Base-by-base conservation (phyloP, 2,113 vertebrate species). In the Brienomyrus brachyistius region DNA sequence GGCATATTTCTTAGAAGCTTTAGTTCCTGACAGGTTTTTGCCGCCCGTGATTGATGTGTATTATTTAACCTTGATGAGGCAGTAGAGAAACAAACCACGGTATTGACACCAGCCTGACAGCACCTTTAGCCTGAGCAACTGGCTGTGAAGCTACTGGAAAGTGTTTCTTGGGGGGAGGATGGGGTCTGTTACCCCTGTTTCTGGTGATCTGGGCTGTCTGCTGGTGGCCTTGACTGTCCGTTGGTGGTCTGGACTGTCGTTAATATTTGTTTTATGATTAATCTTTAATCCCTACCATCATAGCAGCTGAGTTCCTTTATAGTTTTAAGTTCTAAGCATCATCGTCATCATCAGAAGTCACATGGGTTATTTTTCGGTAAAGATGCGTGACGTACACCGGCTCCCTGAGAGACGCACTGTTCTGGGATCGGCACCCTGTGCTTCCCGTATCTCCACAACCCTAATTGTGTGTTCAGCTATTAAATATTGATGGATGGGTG, bases 41-140 rank as follows among this genome's bases (percentile, higher is more conserved):
- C 27, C 83, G 40, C 40, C 87, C 54, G 93, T 96, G 95, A 95
- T 95, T 96, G 95, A 96, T 96, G 94, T 93, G 94, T 95, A 94
- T 94, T 88, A 89, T 94, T 95, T 96, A 95, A 96, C 95, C 95
- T 96, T 96, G 95, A 96, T 96, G 94, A 95, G 93, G 93, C 94
- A 95, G 94, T 93, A 92, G 95, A 93, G 93, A 95, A 95, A 94
- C 94, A 96, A 95, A 95, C 95, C 95, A 94, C 90, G 88, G 92
- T 95, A 96, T 96, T 93, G 95, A 96, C 94, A 94, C 94, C 91
- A 93, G 92, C 90, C 93, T 93, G 94, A 94, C 93, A 93, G 94
- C 91, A 93, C 90, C 77, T 94, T 94, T 89, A 91, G 92, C 94
- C 94, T 91, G 89, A 93, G 94, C 95, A 94, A 94, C 94, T 92